Conservation (phyloP, 2,113 vertebrate genomes). For the Trinectes maculatus region DNA sequence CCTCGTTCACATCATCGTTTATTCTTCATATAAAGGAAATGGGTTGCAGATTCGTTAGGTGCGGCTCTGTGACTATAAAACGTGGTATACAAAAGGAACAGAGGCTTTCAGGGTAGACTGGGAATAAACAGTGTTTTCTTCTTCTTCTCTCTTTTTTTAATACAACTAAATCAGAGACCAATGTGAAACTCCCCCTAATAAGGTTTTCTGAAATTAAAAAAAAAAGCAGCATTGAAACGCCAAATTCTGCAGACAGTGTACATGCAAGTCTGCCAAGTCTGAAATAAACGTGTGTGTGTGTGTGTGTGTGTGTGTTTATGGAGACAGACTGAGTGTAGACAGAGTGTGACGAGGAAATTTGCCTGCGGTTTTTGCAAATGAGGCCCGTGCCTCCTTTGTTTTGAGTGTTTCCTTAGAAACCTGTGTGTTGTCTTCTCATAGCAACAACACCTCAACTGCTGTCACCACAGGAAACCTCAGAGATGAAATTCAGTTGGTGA, state of each 20-base stretch:
- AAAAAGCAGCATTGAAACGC: background rate
- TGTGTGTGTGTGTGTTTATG: background rate
- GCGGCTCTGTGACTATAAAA: constrained; percentile 1
- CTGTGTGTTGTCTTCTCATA: constrained; percentile 65
- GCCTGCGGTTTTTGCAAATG: constrained; percentile 62
- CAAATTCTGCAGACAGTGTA: constrained; percentile 13
- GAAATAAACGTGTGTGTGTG: background rate
- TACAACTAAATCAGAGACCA: constrained; percentile 16
- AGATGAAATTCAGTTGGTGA: constrained; percentile 63
- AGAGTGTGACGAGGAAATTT: constrained; percentile 25
- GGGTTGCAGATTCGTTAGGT: constrained; percentile 30
- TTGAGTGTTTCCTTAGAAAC: constrained; percentile 75
- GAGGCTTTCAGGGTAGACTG: background rate
- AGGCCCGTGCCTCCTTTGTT: constrained; percentile 35
- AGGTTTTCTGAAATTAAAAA: constrained; percentile 8
- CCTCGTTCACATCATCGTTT: constrained; percentile 39
- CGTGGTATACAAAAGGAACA: background rate
- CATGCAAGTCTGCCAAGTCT: background rate
- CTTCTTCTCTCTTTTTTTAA: background rate
- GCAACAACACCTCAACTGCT: constrained; percentile 67
- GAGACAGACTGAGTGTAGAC: background rate
- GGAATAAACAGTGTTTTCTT: no score
- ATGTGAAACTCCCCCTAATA: no score
- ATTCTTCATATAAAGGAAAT: constrained; percentile 40
- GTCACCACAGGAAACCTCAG: constrained; percentile 73